Percentiles rank a stretch among this genome's conserved stretches.
phyloP scores from a whole-genome alignment of 2,797 vertebrate species.

The Mastacembelus armatus region DNA sequence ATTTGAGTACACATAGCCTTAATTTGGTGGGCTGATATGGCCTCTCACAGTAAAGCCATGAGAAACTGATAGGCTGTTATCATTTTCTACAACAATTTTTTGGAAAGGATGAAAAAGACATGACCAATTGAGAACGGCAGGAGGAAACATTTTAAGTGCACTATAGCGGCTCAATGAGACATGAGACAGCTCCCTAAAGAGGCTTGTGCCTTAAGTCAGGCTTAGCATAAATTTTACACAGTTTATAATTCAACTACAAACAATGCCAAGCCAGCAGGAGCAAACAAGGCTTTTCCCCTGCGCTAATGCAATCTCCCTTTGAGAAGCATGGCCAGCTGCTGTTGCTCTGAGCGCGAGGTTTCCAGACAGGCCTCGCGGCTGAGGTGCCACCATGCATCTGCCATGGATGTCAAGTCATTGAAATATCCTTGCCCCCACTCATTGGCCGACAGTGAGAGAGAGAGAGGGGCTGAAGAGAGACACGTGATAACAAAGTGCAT shows the following conservation, averaged over 20 bases:
- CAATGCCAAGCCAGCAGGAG: constrained; percentile 46
- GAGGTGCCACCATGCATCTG: constrained; percentile 60
- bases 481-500: constrained; percentile 39
- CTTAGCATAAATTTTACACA: constrained; percentile 64
- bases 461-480: constrained; percentile 7
- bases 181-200: constrained; percentile 56
- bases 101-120: constrained; percentile 27
- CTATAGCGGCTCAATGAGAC: constrained; percentile 55
- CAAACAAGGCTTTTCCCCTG: constrained; percentile 44
- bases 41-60: constrained; percentile 3
- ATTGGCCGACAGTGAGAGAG: constrained; percentile 30
- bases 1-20: background rate
- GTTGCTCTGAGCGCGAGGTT: constrained; percentile 39
- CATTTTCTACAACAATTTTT: constrained; percentile 29
- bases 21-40: background rate
- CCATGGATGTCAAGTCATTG: constrained; percentile 57
- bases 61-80: constrained; percentile 19
- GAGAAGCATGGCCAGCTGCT: constrained; percentile 50
- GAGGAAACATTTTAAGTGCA: constrained; percentile 47
- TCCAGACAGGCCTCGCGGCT: constrained; percentile 55
- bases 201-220: constrained; percentile 57
- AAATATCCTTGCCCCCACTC: constrained; percentile 67
- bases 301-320: constrained; percentile 27
- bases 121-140: constrained; percentile 38
- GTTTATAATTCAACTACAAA: constrained; percentile 60